phyloP scores from a whole-genome alignment of 2,888 invertebrate species.

The Lasioglossum zephyrum region DNA sequence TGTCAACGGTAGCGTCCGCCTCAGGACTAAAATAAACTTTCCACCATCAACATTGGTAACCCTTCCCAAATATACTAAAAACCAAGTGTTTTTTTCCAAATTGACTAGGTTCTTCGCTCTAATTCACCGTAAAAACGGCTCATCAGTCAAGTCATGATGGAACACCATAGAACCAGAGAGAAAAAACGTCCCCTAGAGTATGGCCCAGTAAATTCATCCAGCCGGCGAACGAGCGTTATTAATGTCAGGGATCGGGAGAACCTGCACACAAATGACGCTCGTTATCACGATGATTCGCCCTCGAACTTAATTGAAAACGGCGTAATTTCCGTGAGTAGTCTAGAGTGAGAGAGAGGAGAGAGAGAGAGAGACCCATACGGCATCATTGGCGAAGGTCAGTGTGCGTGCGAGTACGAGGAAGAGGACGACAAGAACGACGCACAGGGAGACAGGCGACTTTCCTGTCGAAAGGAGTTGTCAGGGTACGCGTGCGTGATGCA shows the following conservation, averaged over 20 bases:
- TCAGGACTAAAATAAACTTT: neutral
- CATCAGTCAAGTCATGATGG: neutral
- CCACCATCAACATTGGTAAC: neutral
- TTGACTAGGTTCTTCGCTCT: neutral
- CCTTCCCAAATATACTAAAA: neutral
- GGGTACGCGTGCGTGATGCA: slow-evolving; percentile 44
- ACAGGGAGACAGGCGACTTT: neutral
- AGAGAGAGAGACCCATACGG: slow-evolving; percentile 13
- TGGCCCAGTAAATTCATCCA: neutral
- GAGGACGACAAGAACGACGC: neutral
- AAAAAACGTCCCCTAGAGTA: slow-evolving; percentile 3
- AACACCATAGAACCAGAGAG: neutral
- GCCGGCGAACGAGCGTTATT: slow-evolving; percentile 16
- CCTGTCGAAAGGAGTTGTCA: neutral
- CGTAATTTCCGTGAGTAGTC: slow-evolving; percentile 79
- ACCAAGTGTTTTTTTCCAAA: neutral
- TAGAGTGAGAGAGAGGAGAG: neutral
- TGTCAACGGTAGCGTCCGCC: neutral
- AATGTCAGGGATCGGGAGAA: neutral
- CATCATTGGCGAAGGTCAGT: slow-evolving; percentile 70
- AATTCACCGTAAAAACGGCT: neutral
- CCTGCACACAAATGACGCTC: slow-evolving; percentile 53
- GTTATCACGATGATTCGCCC: slow-evolving; percentile 76
- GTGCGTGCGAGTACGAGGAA: slow-evolving; percentile 49
- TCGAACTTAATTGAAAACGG: slow-evolving; percentile 78